These are phyloP conservation scores for Peromyscus eremicus DNA, from an alignment of 2,797 vertebrate species.

Conservation along the genomic window DNA sequence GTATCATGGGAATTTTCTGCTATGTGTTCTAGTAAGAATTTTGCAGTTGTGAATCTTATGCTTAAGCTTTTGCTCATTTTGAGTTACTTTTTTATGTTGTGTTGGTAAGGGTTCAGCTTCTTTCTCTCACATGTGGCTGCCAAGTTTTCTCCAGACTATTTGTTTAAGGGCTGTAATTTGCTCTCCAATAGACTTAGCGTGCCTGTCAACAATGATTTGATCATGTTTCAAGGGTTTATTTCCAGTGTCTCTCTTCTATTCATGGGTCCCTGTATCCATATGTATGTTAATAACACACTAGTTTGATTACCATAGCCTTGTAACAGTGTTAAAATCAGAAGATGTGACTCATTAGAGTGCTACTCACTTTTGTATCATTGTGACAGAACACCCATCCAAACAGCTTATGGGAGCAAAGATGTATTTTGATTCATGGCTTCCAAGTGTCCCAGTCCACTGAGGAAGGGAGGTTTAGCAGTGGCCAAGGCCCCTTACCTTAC, in stretches of 20 bases:
- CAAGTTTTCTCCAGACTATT: background rate
- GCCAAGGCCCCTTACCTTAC: background rate
- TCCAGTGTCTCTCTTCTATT: background rate
- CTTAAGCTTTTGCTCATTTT: background rate
- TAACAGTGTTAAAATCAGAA: background rate
- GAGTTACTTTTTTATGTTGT: background rate
- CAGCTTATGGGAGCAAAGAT: background rate
- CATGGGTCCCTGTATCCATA: background rate
- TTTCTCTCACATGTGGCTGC: background rate
- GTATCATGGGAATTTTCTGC: background rate
- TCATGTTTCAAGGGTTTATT: background rate
- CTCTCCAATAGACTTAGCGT: background rate
- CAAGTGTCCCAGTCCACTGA: background rate
- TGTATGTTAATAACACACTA: background rate
- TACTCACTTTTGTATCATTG: background rate
- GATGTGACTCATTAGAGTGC: background rate
- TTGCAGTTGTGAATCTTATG: background rate
- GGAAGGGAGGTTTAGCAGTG: background rate
- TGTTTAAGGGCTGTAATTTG: background rate
- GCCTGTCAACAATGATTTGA: background rate
- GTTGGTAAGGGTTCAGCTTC: background rate
- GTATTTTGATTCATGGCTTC: background rate
- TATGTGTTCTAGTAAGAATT: background rate
- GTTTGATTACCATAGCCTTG: background rate
- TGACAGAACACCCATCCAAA: too few relatives aligned